Base-by-base conservation (phyloP, 2,888 invertebrate species). In the Pandemis heparana region DNA sequence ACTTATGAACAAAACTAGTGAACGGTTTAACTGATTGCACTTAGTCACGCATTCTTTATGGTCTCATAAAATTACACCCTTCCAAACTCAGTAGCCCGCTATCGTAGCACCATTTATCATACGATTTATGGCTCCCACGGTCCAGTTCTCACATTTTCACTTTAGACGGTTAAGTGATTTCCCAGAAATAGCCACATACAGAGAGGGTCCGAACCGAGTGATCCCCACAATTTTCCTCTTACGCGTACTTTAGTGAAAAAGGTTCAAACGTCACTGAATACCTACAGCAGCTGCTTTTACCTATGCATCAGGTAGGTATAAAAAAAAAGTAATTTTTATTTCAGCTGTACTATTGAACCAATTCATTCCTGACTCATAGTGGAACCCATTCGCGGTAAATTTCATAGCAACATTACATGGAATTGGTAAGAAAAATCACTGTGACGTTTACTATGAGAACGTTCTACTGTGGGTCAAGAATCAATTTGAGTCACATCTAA, bases 41-140 rank as follows among this genome's bases (percentile, higher is more conserved):
- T 43, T 46, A 74, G 77, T 72, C 77, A 77, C 72, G 77, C 68
- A 71, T 23, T 67, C 69, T 60, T 64, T 70, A 56, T 71, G 60
- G 60, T 16, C 41, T 73, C 60, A 53, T 68, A 59, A 75, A 75
- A 76, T 74, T 71, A 73, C 65, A 70, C 60, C 59, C 7, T 71
- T 64, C 70, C 64, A 66, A 65, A 70, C 70, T 66, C 74, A 69
- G 38, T 39, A 69, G 41, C 56, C 48, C 39, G 65, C 51, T n/a
- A 70, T 51, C 38, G 60, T 74, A 46, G 51, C 74, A 61, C 41
- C 62, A 75, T 67, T 70, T 65, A 75, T 74, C 48, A 64, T 69
- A 74, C 71, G 32, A 71, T 75, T 75, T 64, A 71, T 62, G 62
- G 43, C 61, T 46, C 62, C 64, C 48, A 43, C 53, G 32, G 23